phyloP scores from a whole-genome alignment of 1,140 invertebrate genomes.

The Argopecten irradians region DNA sequence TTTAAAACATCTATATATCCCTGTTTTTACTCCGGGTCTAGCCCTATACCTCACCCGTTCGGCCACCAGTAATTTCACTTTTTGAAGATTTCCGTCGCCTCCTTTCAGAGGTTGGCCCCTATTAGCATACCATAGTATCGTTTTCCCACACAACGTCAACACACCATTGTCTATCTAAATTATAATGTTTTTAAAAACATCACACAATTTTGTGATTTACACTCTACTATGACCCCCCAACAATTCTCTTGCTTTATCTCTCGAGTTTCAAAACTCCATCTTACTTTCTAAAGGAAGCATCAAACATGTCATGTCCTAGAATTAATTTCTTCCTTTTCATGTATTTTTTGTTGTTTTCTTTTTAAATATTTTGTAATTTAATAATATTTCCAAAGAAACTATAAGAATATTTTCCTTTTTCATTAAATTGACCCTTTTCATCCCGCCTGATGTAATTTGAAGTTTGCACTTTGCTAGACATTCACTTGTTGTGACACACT shows the following conservation, averaged over 20 bases:
- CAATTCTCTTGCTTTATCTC: not conserved
- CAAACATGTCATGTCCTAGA: not conserved
- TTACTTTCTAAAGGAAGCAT: not conserved
- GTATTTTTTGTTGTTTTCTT: not conserved
- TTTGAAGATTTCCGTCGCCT: not conserved
- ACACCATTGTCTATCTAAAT: not conserved
- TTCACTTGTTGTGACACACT: constrained; percentile 15
- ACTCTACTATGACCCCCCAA: not conserved
- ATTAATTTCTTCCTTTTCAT: not conserved
- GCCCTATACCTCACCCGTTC: not conserved
- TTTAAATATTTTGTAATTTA: not conserved
- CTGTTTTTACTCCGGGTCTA: not conserved
- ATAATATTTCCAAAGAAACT: not conserved
- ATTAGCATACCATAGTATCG: not conserved
- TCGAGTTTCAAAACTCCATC: not conserved
- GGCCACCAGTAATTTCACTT: not conserved
- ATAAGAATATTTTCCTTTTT: not conserved
- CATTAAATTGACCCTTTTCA: not conserved
- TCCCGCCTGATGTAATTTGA: not conserved
- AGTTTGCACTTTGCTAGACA: constrained; percentile 2
- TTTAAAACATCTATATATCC: constrained; percentile 11
- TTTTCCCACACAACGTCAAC: constrained; percentile 14
- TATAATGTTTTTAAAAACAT: not conserved
- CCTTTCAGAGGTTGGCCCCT: not conserved
- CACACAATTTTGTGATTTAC: constrained; percentile 1